phyloP scores from a whole-genome alignment of 2,113 vertebrate genomes.

The Buteo buteo region DNA sequence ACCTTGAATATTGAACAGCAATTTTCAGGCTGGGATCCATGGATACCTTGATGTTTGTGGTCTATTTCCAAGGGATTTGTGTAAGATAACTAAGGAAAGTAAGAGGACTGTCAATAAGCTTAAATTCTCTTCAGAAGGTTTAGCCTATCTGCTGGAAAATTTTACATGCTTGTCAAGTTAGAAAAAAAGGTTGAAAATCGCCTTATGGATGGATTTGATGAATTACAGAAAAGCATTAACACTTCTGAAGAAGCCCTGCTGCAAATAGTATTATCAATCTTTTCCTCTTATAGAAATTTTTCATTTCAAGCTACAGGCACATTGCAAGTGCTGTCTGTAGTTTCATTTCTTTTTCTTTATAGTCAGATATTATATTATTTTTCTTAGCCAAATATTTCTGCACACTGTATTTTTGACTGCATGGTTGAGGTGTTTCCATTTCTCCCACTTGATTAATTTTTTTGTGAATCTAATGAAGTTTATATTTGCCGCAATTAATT shows the following conservation, averaged over 20 bases:
- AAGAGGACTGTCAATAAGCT: not conserved
- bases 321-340: not conserved
- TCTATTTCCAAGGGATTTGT: conserved; percentile 5
- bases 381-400: not conserved
- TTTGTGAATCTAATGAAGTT: not conserved
- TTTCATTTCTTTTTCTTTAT: not conserved
- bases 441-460: not conserved
- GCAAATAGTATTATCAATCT: not conserved
- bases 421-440: not conserved
- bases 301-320: not conserved
- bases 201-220: not conserved
- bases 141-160: not conserved
- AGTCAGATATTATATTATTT: not conserved
- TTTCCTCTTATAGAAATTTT: not conserved
- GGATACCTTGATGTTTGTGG: not conserved
- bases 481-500: not conserved
- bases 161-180: not conserved
- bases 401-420: not conserved
- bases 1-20: not conserved
- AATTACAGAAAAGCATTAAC: not conserved
- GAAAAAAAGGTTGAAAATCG: not conserved
- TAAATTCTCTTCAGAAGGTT: not conserved
- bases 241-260: not conserved
- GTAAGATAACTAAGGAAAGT: not conserved
- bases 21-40: not conserved